These are phyloP conservation scores for Drosophila pectinifera DNA, from an alignment of 1,140 invertebrate genomes.

Conservation along the genomic window DNA sequence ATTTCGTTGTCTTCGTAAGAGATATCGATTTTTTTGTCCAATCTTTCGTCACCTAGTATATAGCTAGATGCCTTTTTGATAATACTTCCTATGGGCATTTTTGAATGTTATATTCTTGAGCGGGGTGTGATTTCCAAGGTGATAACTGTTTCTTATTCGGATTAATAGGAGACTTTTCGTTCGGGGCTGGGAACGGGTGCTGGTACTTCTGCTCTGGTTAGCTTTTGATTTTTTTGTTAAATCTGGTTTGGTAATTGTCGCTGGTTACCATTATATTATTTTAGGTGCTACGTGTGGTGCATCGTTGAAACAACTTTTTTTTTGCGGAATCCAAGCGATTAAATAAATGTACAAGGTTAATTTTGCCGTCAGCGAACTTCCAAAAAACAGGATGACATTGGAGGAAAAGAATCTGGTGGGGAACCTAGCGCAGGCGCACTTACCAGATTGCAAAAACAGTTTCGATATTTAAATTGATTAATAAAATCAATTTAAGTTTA, in stretches of 20 bases:
- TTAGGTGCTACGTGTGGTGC: not conserved
- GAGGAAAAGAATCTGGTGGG: conserved; percentile 28
- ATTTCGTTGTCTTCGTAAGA: conserved; percentile 93
- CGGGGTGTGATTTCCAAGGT: conserved; percentile 2
- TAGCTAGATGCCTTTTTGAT: conserved; percentile 91
- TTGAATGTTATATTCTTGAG: conserved; percentile 30
- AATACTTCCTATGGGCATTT: conserved; percentile 91
- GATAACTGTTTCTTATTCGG: conserved; percentile 4
- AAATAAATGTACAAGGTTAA: conserved; percentile 18
- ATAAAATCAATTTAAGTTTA: not conserved
- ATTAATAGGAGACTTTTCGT: conserved; percentile 4
- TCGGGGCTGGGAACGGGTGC: conserved; percentile 4
- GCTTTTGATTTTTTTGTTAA: conserved; percentile 18
- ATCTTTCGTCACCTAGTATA: conserved; percentile 89
- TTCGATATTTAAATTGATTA: conserved; percentile 15
- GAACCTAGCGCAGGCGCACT: conserved; percentile 31
- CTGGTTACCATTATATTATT: conserved; percentile 35
- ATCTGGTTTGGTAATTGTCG: not conserved
- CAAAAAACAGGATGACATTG: conserved; percentile 40
- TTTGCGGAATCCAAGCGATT: conserved; percentile 4
- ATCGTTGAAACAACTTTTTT: not conserved
- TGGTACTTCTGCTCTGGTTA: conserved; percentile 15
- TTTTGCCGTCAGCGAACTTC: conserved; percentile 24
- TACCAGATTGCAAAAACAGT: not conserved
- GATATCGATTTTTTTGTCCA: conserved; percentile 87